Percentiles rank a stretch among this genome's conserved stretches.
These are phyloP conservation scores for Conchocele bisecta DNA, from an alignment of 2,888 invertebrate genomes.

Conservation along the genomic window DNA sequence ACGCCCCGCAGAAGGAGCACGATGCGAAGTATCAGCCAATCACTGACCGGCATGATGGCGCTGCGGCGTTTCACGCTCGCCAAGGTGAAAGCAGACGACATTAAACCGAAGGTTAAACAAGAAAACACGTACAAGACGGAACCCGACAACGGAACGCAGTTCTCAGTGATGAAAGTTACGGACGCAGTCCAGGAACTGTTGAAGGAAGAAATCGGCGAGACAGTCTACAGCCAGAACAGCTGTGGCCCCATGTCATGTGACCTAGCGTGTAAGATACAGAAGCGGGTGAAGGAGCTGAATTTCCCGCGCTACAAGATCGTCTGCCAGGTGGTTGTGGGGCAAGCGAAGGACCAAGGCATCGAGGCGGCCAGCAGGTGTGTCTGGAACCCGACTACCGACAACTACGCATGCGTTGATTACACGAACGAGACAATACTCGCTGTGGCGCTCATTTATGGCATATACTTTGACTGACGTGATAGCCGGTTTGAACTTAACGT, in stretches of 20 bases:
- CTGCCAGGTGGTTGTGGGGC: slow-evolving; percentile 63
- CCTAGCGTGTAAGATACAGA: slow-evolving; percentile 68
- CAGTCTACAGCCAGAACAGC: slow-evolving; percentile 59
- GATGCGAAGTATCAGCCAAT: slow-evolving; percentile 44
- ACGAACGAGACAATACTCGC: slow-evolving; percentile 63
- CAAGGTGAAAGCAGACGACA: background rate
- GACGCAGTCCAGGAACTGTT: slow-evolving; percentile 51
- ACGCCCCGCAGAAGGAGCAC: slow-evolving; percentile 55
- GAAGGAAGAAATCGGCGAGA: slow-evolving; percentile 50
- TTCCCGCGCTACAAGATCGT: slow-evolving; percentile 74
- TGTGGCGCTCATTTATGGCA: slow-evolving; percentile 67
- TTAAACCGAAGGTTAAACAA: slow-evolving; percentile 8
- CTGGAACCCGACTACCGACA: slow-evolving; percentile 71
- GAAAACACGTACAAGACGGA: slow-evolving; percentile 66
- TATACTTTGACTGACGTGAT: slow-evolving; percentile 60
- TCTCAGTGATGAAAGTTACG: slow-evolving; percentile 51
- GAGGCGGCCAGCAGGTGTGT: slow-evolving; percentile 65
- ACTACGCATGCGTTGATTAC: slow-evolving; percentile 63
- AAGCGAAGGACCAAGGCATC: slow-evolving; percentile 67
- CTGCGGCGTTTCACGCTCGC: slow-evolving; percentile 24
- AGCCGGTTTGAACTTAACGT: no score
- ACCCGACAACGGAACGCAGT: slow-evolving; percentile 52
- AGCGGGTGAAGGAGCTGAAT: slow-evolving; percentile 65
- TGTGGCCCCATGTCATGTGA: slow-evolving; percentile 61
- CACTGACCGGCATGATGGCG: slow-evolving; percentile 31